Percentiles rank a stretch among this genome's conserved stretches.
phyloP scores from a whole-genome alignment of 1,140 invertebrate genomes.

The Drosophila miranda region DNA sequence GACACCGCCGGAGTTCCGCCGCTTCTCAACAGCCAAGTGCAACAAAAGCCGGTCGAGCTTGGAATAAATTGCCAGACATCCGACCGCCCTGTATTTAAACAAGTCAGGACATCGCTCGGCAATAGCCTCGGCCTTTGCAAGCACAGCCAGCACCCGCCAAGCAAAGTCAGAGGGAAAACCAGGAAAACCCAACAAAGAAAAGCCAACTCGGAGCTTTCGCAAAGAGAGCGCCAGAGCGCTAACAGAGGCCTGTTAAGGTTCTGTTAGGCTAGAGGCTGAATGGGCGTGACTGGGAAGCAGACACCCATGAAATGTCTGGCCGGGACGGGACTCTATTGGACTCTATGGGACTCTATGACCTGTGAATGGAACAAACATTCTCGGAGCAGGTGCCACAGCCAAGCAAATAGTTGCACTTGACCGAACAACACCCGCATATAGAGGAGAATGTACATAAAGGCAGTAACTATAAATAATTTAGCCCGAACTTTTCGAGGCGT shows the following conservation, averaged over 20 bases:
- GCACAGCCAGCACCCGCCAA: conserved; percentile 10
- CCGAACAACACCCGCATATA: conserved; percentile 13
- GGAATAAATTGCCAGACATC: conserved; percentile 75
- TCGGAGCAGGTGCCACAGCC: conserved; percentile 25
- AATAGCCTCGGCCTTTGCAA: conserved; percentile 53
- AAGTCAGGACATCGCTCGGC: conserved; percentile 51
- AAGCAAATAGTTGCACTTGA: conserved; percentile 63
- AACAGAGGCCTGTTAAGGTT: conserved; percentile 29
- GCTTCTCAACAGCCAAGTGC: conserved; percentile 45
- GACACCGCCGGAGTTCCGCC: conserved; percentile 17
- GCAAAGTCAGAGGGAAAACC: conserved; percentile 39
- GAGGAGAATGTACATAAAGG: conserved; percentile 3
- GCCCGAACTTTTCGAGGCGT: conserved; percentile 58
- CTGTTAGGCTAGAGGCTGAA: too few species aligned
- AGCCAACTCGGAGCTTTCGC: conserved; percentile 40
- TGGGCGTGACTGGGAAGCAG: too few species aligned
- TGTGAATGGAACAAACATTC: conserved; percentile 53
- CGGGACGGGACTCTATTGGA: conserved; percentile 1
- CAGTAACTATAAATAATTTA: conserved; percentile 60
- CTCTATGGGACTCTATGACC: conserved; percentile 33
- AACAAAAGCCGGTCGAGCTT: conserved; percentile 77
- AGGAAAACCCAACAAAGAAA: conserved; percentile 34
- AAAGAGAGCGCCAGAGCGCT: conserved; percentile 21
- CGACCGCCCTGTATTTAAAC: conserved; percentile 75
- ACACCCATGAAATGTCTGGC: too few species aligned